A percentile compares a stretch with the other conserved stretches of the same genome.
Conservation (phyloP, 1,140 invertebrate genomes). For the Physella acuta region DNA sequence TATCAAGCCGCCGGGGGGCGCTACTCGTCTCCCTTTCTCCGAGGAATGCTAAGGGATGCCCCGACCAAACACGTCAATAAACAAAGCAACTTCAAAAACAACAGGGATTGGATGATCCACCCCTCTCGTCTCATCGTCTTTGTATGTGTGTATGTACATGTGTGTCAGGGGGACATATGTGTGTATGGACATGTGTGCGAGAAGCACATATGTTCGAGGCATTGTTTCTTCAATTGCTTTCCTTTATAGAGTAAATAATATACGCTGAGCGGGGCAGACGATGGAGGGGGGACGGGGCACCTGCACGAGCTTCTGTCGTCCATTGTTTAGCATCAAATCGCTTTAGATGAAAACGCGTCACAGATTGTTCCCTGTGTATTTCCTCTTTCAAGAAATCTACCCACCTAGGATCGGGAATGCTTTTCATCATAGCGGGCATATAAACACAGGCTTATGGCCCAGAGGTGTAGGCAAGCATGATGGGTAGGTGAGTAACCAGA, state of each 20-base stretch:
- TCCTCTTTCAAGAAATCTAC: slow-evolving; percentile 5
- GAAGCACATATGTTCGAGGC: no score
- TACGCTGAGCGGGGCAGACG: not conserved
- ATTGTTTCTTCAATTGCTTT: not conserved
- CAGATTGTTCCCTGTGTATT: slow-evolving; percentile 14
- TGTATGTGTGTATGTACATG: no score
- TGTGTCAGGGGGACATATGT: no score
- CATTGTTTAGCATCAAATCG: slow-evolving; percentile 1
- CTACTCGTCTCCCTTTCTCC: no score
- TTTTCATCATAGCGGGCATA: slow-evolving; percentile 14
- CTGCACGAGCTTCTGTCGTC: not conserved
- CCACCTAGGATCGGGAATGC: not conserved
- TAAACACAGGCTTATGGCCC: slow-evolving; percentile 6
- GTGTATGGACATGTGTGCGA: no score
- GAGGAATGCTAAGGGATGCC: no score
- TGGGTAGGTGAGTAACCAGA: not conserved
- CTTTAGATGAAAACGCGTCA: not conserved
- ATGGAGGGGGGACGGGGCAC: not conserved
- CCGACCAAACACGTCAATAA: no score
- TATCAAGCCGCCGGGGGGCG: no score
- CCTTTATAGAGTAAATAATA: slow-evolving; percentile 14
- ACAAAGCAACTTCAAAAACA: no score
- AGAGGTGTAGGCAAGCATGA: not conserved
- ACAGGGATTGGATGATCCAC: no score
- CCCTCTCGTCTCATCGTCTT: no score